Conservation (phyloP, 2,113 vertebrate genomes). For the Centropus bengalensis region DNA sequence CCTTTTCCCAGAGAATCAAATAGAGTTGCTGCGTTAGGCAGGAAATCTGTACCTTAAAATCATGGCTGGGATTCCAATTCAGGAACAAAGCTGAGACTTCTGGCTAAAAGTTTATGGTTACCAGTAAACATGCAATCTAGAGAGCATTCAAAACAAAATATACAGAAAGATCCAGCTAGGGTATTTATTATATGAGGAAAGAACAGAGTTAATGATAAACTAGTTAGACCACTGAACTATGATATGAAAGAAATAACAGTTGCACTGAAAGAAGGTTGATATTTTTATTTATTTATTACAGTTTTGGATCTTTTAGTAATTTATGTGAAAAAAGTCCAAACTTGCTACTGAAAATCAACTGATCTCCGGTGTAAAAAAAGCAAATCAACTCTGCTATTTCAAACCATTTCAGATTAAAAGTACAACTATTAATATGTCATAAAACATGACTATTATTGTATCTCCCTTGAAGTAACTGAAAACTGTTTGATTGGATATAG, state of each 20-base stretch:
- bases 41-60: neutral
- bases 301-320: neutral
- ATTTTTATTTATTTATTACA: neutral
- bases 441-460: conserved; percentile 13
- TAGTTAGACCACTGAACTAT: neutral
- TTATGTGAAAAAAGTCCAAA: neutral
- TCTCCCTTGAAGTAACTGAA: neutral
- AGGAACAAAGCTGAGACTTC: neutral
- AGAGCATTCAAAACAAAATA: neutral
- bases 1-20: neutral
- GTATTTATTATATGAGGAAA: neutral
- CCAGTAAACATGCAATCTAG: neutral
- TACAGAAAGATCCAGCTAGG: neutral
- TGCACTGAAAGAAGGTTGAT: neutral
- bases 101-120: neutral
- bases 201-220: neutral
- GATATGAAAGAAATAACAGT: neutral
- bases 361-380: neutral
- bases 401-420: neutral
- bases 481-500: conserved; percentile 7
- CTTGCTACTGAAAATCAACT: neutral
- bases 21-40: neutral
- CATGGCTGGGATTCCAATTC: neutral
- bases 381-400: neutral
- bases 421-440: neutral